phyloP scores from a whole-genome alignment of 2,888 invertebrate species.

The Tetrapedia diversipes region DNA sequence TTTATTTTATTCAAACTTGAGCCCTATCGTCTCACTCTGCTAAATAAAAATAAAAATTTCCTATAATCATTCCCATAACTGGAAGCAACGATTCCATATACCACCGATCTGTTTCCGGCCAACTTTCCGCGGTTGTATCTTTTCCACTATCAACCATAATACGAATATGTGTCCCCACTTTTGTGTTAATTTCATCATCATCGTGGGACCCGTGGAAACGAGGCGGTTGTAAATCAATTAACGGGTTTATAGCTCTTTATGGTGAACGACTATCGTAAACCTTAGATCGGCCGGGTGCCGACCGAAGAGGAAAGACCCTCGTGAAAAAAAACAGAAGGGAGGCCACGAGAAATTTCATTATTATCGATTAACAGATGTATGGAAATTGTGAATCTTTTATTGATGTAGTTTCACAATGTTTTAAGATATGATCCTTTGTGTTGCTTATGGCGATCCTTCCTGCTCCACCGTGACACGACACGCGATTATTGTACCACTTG shows the following conservation, averaged over 20 bases:
- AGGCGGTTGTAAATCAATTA: constrained; percentile 63
- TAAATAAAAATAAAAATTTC: no score
- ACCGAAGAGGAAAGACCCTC: background rate
- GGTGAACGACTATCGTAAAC: constrained; percentile 39
- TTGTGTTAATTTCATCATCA: constrained; percentile 49
- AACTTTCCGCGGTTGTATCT: constrained; percentile 25
- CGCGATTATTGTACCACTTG: no score
- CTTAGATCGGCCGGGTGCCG: constrained; percentile 16
- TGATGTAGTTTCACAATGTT: background rate
- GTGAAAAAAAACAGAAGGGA: no score
- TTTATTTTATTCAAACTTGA: no score
- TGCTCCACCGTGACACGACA: no score
- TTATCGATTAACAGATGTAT: constrained; percentile 11
- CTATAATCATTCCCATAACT: constrained; percentile 70
- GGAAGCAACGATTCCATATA: constrained; percentile 38
- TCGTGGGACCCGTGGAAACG: constrained; percentile 42
- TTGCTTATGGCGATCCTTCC: no score
- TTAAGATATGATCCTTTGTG: no score
- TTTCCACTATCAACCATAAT: constrained; percentile 53
- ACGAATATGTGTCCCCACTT: background rate
- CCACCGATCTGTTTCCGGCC: constrained; percentile 20
- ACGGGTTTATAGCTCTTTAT: constrained; percentile 34
- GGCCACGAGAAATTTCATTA: constrained; percentile 24
- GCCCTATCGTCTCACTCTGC: no score
- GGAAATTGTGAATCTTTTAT: constrained; percentile 5